Conservation (phyloP, 2,888 invertebrate genomes). For the Aphodius granarius region DNA sequence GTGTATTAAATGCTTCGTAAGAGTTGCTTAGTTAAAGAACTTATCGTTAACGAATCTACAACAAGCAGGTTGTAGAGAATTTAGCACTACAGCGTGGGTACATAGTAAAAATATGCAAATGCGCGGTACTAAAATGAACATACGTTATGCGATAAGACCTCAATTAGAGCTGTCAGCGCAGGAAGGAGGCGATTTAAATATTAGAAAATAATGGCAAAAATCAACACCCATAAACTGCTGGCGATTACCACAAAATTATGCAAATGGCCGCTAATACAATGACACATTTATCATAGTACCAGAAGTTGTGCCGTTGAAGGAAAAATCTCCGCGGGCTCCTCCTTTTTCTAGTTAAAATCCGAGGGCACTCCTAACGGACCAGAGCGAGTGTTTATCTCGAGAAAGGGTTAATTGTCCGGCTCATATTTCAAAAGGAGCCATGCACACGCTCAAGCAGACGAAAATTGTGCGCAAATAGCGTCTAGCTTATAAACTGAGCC, state of each 20-base stretch:
- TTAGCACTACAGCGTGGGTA: background rate
- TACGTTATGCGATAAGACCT: background rate
- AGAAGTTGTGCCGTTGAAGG: constrained; percentile 30
- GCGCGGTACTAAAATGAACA: background rate
- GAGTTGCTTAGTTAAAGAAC: too few relatives aligned
- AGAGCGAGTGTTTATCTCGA: constrained; percentile 35
- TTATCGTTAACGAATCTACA: background rate
- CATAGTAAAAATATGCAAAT: background rate
- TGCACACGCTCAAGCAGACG: constrained; percentile 27
- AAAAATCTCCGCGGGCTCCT: constrained; percentile 32
- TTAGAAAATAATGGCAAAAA: background rate
- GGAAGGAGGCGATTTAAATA: background rate
- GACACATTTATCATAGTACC: constrained; percentile 27
- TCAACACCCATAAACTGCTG: background rate
- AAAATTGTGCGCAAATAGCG: constrained; percentile 15
- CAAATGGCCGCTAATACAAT: constrained; percentile 28
- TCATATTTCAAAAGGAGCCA: constrained; percentile 38
- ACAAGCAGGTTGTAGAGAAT: background rate
- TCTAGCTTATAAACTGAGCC: background rate
- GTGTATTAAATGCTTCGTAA: too few relatives aligned
- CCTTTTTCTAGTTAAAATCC: constrained; percentile 36
- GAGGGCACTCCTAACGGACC: constrained; percentile 25
- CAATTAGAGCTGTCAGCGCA: background rate
- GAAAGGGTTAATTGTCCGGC: constrained; percentile 39
- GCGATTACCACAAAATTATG: constrained; percentile 19